phyloP scores from a whole-genome alignment of 2,797 vertebrate genomes.

The Pangasius mekongensis region DNA sequence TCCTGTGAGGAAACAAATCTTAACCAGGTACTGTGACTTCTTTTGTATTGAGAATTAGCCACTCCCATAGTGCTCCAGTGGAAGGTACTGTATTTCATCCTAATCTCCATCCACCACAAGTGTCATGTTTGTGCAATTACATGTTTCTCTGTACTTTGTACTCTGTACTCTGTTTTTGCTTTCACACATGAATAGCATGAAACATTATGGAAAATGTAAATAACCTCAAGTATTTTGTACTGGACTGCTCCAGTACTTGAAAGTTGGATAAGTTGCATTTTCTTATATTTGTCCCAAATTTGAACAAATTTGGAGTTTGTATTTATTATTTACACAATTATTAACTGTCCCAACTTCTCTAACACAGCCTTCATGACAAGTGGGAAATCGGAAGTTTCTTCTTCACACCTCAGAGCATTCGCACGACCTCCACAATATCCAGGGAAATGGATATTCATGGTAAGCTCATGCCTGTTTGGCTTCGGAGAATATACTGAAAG shows the following conservation, averaged over 20 bases:
- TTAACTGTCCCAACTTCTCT: not conserved
- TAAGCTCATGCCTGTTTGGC: not conserved
- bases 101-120: conserved; percentile 7
- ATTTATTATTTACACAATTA: not conserved
- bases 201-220: not conserved
- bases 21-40: conserved; percentile 17
- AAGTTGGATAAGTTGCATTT: not conserved
- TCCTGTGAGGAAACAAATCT: not conserved
- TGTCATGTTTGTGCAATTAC: not conserved
- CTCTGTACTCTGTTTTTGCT: too few relatives aligned
- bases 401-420: not conserved
- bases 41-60: not conserved
- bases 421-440: not conserved
- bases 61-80: conserved; percentile 37
- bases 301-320: not conserved
- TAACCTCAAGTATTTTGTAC: not conserved
- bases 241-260: not conserved
- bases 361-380: not conserved
- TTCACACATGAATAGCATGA: not conserved
- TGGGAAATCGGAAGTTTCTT: not conserved
- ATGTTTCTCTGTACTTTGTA: not conserved
- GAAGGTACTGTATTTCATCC: not conserved
- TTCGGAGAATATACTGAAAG: not conserved
- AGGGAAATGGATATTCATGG: not conserved
- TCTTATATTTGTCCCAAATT: not conserved